Conservation (phyloP, 2,113 vertebrate genomes). For the Pipra filicauda region DNA sequence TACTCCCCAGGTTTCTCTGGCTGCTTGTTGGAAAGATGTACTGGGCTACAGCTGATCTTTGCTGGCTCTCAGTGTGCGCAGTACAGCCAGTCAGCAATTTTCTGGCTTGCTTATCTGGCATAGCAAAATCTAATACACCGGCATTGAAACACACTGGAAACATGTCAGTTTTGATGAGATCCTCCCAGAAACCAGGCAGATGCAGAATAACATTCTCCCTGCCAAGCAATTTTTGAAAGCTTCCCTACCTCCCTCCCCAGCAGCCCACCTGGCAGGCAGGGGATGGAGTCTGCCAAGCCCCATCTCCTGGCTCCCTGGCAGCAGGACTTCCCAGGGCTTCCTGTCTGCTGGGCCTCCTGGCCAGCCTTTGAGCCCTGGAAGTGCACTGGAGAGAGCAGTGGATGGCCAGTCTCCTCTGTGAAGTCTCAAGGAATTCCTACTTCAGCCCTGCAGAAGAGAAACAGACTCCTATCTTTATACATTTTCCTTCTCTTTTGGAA, state of each 20-base stretch:
- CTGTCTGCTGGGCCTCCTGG: background rate
- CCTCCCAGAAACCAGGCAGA: background rate
- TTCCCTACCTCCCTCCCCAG: background rate
- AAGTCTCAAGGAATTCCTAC: background rate
- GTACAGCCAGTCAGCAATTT: background rate
- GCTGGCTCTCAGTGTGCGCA: background rate
- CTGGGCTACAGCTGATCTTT: background rate
- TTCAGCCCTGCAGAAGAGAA: background rate
- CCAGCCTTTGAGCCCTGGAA: background rate
- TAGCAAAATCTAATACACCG: background rate
- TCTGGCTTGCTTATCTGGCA: background rate
- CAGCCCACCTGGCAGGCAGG: background rate
- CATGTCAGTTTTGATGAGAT: background rate
- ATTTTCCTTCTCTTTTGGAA: background rate
- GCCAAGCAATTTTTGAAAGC: background rate
- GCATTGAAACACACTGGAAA: background rate
- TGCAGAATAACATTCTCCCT: background rate
- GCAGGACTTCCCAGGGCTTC: background rate
- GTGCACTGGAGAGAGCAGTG: background rate
- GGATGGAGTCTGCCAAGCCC: background rate
- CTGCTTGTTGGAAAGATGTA: background rate
- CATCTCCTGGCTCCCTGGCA: background rate
- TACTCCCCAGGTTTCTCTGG: background rate
- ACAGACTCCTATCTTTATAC: background rate
- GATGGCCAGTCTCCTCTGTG: background rate